phyloP scores from a whole-genome alignment of 2,113 vertebrate species.

The Falco punctatus region DNA sequence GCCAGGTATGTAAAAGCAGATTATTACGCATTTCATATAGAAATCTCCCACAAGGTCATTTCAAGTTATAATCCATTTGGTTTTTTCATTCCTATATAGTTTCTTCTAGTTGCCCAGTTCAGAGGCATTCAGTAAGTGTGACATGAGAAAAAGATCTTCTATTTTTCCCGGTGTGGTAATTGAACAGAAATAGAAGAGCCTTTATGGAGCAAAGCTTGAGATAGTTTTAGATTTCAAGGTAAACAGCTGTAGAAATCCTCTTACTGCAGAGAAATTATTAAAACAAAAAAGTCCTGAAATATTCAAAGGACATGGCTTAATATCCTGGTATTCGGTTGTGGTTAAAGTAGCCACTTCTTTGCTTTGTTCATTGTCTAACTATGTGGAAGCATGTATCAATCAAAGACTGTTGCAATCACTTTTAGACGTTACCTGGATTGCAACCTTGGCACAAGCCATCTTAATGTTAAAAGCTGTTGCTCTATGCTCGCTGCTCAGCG shows the following conservation, averaged over 20 bases:
- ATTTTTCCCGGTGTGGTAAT: neutral
- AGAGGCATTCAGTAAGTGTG: neutral
- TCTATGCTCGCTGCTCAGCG: accelerated
- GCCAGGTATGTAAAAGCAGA: constrained; percentile 53
- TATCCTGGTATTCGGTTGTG: neutral
- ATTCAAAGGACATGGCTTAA: neutral
- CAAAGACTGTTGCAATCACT: neutral
- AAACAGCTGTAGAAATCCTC: constrained; percentile 35
- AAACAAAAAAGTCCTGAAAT: neutral
- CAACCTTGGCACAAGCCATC: neutral
- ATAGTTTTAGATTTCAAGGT: neutral
- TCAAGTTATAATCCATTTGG: neutral
- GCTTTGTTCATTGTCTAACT: neutral
- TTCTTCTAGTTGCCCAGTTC: neutral
- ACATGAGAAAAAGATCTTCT: neutral
- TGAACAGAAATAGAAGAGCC: neutral
- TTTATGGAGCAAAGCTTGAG: neutral
- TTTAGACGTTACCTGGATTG: neutral
- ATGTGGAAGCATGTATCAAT: neutral
- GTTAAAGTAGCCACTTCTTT: neutral
- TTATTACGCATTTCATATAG: constrained; percentile 38
- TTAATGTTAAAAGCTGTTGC: neutral
- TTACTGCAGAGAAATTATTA: neutral
- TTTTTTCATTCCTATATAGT: neutral
- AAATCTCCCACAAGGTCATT: constrained; percentile 46